Evolutionary conservation across 2,888 invertebrate genomes (phyloP).

Genomic region (Drosophila borborema): DNA sequence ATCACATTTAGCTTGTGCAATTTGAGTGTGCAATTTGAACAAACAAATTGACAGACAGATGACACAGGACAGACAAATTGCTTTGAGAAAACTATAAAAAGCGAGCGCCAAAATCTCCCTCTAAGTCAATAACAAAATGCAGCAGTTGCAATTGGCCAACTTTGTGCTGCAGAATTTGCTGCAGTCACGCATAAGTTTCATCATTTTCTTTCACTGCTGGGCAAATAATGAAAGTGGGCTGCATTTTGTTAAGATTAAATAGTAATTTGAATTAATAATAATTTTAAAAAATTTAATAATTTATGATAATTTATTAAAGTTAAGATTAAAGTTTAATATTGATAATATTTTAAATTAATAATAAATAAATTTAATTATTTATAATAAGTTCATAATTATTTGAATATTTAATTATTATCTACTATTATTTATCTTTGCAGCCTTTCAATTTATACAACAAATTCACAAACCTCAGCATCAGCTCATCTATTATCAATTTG

Average conservation of each 20-base stretch:
- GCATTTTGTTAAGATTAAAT: too few species aligned
- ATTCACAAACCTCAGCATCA: slow-evolving; percentile 44
- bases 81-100: slow-evolving; percentile 46
- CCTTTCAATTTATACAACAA: slow-evolving; percentile 48
- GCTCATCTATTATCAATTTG: slow-evolving; percentile 62
- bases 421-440: slow-evolving; percentile 14
- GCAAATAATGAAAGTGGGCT: slow-evolving; percentile 55
- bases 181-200: slow-evolving; percentile 56
- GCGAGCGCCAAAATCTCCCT: background rate
- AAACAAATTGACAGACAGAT: slow-evolving; percentile 52
- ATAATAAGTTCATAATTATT: too few species aligned
- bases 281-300: too few species aligned
- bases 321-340: too few species aligned
- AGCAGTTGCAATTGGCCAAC: slow-evolving; percentile 59
- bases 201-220: slow-evolving; percentile 77
- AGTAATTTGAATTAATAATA: too few species aligned
- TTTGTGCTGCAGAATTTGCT: slow-evolving; percentile 71
- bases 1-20: slow-evolving; percentile 22
- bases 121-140: slow-evolving; percentile 48
- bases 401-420: background rate
- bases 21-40: slow-evolving; percentile 51
- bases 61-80: slow-evolving; percentile 61
- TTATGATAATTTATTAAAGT: too few species aligned
- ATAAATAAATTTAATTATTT: too few species aligned
- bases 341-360: too few species aligned